Evolutionary conservation across 2,113 vertebrate species (phyloP), one percentile per base, ranked within the genome.

Genomic region (Catharus fuscescens): DNA sequence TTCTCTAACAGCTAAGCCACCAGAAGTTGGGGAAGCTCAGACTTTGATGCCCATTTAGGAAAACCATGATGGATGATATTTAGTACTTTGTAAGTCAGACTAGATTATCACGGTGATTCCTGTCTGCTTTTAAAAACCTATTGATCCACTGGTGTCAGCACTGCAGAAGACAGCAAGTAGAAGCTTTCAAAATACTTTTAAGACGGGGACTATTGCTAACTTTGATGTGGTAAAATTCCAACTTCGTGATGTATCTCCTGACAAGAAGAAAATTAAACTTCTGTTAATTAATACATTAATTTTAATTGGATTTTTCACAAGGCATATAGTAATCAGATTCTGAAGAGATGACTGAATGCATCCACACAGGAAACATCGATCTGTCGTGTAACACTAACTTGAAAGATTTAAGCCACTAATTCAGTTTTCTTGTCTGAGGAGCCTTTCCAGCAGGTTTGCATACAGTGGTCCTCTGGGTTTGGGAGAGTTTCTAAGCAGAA

Each of bases 51-150:
- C 88, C 76, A 80, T 94, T 90, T 95, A 96, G 85, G 82, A 92
- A 96, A 96, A 97, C 86, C 60, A 74, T 88, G 92, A 96, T 92
- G 90, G 93, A 96, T 97, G 93, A 92, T 90, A 93, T 94, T 97
- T 86, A 96, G 95, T 90, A 93, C 93, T 97, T 88, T 90, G 92
- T 95, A 96, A 96, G n/a, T 96, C 85, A 96, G 92, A 96, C 86
- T 96, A 94, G 94, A 96, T 97, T 96, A 97, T 94, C 90, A 95
- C 4, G 0, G 90, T 90, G 85, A 96, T 96, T 94, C 85, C 90
- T 95, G 96, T 96, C 93, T 90, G 76, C 79, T 90, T 95, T 95
- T 88, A 94, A 97, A 94, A 96, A 95, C 86, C 85, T 95, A 96
- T 96, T 96, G 95, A 96, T 96, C 80, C 76, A 71, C 67, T 78